phyloP scores from a whole-genome alignment of 2,888 invertebrate genomes.

The Enchytraeus crypticus region DNA sequence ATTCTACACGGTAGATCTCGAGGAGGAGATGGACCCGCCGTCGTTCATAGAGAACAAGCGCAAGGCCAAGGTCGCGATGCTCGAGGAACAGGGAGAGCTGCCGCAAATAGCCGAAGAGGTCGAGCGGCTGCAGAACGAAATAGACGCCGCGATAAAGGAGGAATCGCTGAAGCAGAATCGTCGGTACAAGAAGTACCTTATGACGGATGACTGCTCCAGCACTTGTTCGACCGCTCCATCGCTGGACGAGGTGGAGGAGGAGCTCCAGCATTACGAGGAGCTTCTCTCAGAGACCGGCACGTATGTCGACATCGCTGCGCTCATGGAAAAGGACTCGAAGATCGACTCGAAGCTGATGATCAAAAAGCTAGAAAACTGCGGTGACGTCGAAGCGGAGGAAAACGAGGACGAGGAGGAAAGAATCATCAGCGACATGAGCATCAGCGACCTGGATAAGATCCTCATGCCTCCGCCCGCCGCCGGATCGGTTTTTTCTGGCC shows the following conservation, averaged over 20 bases:
- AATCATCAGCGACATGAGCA: constrained; percentile 14
- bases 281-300: background rate
- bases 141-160: constrained; percentile 69
- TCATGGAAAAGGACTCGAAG: background rate
- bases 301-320: background rate
- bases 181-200: constrained; percentile 10
- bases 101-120: constrained; percentile 53
- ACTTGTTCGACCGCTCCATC: constrained; percentile 13
- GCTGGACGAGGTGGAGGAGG: constrained; percentile 18
- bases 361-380: background rate
- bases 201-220: background rate
- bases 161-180: constrained; percentile 22
- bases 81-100: constrained; percentile 37
- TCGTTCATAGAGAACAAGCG: constrained; percentile 83
- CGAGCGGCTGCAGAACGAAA: constrained; percentile 72
- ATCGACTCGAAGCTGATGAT: background rate
- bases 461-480: constrained; percentile 14
- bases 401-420: background rate
- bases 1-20: constrained; percentile 90
- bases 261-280: constrained; percentile 17
- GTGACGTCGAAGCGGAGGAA: background rate
- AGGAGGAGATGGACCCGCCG: constrained; percentile 91
- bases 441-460: constrained; percentile 17
- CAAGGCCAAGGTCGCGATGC: constrained; percentile 60
- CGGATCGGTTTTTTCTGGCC: background rate